Conservation (phyloP, 2,797 vertebrate genomes). For the Platyrinchus mystaceus region DNA sequence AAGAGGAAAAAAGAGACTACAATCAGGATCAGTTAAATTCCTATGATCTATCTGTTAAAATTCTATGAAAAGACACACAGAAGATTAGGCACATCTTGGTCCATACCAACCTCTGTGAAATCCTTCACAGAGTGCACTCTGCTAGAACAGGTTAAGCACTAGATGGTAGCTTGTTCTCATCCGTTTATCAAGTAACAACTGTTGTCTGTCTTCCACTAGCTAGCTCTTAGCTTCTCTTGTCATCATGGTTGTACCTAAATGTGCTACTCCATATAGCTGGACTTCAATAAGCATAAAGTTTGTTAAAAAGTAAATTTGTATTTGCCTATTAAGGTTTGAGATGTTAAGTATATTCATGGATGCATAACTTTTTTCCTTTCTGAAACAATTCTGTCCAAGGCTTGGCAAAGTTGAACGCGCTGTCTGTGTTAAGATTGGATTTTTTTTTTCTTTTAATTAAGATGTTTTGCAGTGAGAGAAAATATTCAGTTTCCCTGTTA, state of each 20-base stretch:
- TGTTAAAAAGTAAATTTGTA: background rate
- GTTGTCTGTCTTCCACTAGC: background rate
- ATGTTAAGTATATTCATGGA: background rate
- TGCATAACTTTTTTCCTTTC: background rate
- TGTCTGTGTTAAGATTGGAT: background rate
- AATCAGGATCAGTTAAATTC: background rate
- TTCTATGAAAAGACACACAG: background rate
- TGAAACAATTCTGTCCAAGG: background rate
- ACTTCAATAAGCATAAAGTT: background rate
- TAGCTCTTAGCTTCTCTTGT: background rate
- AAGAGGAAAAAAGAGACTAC: background rate
- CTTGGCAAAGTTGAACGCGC: background rate
- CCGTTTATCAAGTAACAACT: background rate
- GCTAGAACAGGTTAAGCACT: background rate
- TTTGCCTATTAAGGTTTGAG: background rate
- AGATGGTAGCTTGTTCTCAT: background rate
- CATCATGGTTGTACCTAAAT: background rate
- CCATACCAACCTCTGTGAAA: background rate
- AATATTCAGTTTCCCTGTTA: background rate
- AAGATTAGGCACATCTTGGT: background rate
- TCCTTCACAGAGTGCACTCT: background rate
- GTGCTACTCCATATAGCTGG: background rate
- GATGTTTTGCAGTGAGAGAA: background rate
- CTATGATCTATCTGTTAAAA: background rate
- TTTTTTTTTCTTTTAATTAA: background rate